A percentile compares a stretch with the other conserved stretches of the same genome.
Evolutionary conservation across 2,113 vertebrate species (phyloP).

Genomic region (Zootoca vivipara): DNA sequence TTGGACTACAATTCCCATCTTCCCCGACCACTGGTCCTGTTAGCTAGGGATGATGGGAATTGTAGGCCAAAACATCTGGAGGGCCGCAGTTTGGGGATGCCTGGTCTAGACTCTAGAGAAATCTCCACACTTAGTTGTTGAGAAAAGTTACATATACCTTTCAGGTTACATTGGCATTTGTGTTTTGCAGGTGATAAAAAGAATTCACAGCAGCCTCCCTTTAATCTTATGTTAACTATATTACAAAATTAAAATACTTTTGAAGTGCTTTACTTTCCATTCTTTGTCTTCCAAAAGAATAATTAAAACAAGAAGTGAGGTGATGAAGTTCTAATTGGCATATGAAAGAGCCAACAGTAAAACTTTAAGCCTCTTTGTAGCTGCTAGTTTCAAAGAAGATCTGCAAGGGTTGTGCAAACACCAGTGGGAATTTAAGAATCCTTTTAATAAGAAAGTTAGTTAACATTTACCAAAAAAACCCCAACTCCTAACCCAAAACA

Average conservation of each 20-base stretch:
- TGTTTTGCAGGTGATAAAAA: not conserved
- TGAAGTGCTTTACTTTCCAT: not conserved
- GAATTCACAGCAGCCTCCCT: not conserved
- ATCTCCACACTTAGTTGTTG: not conserved
- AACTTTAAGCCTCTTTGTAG: constrained; percentile 1
- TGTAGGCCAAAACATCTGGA: too few species aligned
- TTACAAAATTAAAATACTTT: not conserved
- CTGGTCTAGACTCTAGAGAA: too few species aligned
- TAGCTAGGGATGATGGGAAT: too few species aligned
- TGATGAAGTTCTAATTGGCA: constrained; percentile 11
- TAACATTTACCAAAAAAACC: not conserved
- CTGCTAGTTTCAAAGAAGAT: constrained; percentile 16
- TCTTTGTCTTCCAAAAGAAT: not conserved
- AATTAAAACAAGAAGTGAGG: constrained; percentile 11
- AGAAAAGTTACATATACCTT: not conserved
- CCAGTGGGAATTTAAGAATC: not conserved
- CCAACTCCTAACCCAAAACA: not conserved
- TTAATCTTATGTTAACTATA: not conserved
- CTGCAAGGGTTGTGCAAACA: not conserved
- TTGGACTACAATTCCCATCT: too few species aligned
- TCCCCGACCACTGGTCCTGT: too few species aligned
- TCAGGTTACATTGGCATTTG: not conserved
- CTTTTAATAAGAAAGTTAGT: not conserved
- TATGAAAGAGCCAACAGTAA: constrained; percentile 10
- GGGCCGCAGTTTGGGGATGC: too few species aligned